Conservation (phyloP, 64 coral and sea anemone genomes). For the Montipora sp. region DNA sequence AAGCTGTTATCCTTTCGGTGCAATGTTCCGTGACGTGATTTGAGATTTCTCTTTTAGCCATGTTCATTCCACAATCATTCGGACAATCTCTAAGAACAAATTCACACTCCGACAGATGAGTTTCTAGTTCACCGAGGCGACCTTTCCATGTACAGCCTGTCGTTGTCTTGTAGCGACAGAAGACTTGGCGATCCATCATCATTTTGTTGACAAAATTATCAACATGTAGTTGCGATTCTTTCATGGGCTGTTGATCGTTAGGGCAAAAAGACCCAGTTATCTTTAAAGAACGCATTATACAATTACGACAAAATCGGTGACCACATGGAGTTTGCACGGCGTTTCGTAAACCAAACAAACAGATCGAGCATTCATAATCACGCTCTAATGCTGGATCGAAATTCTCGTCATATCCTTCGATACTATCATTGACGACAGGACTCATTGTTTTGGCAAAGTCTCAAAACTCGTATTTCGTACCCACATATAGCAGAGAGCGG, state of each 20-base stretch:
- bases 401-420: constrained; percentile 20
- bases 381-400: constrained; percentile 43
- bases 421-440: too few relatives aligned
- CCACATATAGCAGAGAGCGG: too few relatives aligned
- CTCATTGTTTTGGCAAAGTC: too few relatives aligned
- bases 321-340: constrained; percentile 53
- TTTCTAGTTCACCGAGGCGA: constrained; percentile 30
- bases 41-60: constrained; percentile 45
- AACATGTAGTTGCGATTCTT: constrained; percentile 46
- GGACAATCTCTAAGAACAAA: constrained; percentile 52
- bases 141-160: constrained; percentile 74
- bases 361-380: constrained; percentile 64
- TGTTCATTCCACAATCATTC: constrained; percentile 35
- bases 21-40: constrained; percentile 29
- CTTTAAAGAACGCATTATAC: constrained; percentile 53
- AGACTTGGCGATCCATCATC: constrained; percentile 63
- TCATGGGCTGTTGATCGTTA: too few relatives aligned
- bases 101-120: constrained; percentile 36
- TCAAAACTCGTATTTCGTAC: too few relatives aligned
- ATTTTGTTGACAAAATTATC: constrained; percentile 83
- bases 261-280: rapidly evolving
- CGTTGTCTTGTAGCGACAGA: constrained; percentile 60
- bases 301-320: constrained; percentile 53
- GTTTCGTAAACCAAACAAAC: constrained; percentile 48
- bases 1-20: constrained; percentile 7